These are phyloP conservation scores for Zaprionus bogoriensis DNA, from an alignment of 2,888 invertebrate species.

Conservation along the genomic window DNA sequence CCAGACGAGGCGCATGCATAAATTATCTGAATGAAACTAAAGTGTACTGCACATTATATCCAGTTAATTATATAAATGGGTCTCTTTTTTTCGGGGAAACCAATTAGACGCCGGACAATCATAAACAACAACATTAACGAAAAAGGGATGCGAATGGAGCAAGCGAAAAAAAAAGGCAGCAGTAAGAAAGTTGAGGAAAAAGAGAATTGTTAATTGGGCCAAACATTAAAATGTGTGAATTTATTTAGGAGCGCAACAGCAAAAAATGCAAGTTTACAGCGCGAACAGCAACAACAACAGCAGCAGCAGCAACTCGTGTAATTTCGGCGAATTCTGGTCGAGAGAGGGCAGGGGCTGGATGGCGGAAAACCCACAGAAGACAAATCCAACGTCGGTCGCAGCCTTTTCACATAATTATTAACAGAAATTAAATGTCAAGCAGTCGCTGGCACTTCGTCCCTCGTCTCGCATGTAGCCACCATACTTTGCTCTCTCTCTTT, in stretches of 20 bases:
- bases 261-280: conserved; percentile 34
- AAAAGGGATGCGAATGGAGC: neutral
- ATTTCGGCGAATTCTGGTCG: neutral
- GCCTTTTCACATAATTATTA: conserved; percentile 59
- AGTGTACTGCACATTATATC: conserved; percentile 5
- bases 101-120: conserved; percentile 27
- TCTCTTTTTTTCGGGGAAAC: conserved; percentile 2
- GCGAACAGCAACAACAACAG: neutral
- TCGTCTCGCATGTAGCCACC: neutral
- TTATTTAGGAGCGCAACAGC: conserved; percentile 37
- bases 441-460: conserved; percentile 9
- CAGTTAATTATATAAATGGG: conserved; percentile 36
- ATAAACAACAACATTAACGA: conserved; percentile 36
- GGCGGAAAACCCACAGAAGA: conserved; percentile 24
- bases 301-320: neutral
- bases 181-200: neutral
- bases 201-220: conserved; percentile 46
- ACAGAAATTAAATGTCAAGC: conserved; percentile 60
- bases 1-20: neutral
- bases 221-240: conserved; percentile 58
- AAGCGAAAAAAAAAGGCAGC: neutral
- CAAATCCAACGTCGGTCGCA: conserved; percentile 48
- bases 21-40: neutral
- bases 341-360: neutral
- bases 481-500: neutral